Base-by-base conservation (phyloP, 1,140 invertebrate genomes). In the Drosophila truncata region DNA sequence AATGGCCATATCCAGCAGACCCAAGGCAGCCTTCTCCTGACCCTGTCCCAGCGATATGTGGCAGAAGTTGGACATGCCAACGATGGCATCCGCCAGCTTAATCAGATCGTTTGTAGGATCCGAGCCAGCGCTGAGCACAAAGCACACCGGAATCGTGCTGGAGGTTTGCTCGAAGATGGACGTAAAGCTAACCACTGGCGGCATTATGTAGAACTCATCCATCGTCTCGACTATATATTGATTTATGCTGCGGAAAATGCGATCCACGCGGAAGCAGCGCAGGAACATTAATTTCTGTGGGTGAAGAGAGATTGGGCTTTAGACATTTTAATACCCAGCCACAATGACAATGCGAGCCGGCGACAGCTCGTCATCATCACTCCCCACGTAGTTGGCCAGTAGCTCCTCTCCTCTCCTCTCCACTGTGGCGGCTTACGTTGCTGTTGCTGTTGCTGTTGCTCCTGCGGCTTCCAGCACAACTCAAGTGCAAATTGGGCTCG, bases 81-180 rank as follows among this genome's bases (percentile, higher is more conserved):
- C 96, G 60, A 93, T 94, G 66, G 93, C 93, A 50, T 97, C 96
- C 0, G 96, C 97, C 23, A 98, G 91, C 93, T 98, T 98, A 94
- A 97, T 96, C n/a, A 99, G 92, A 91, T 98, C 97, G 49, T 94
- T 95, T 0, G 97, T 97, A 23, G 97, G 97, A 94, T 99, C 97
- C 0, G 97, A 97, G 0, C 97, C 97, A 11, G 97, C 96, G 85
- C 96, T 97, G 25, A 98, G 93, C 62, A 98, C 96, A 88, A 99
- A 98, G 47, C 98, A 95, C 16, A 98, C 96, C 0, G 97, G 97
- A 64, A 96, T 97, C 9, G 92, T 94, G 1, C 96, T 94, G 0
- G 95, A 95, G 64, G 96, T 97, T 91, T 98, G 97, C 61, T 97
- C 96, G 85, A 95, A 97, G 66, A 98, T 97, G 70, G 94, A 94